Evolutionary conservation across 2,113 vertebrate genomes (phyloP).

Genomic region (Sclerurus mexicanus): DNA sequence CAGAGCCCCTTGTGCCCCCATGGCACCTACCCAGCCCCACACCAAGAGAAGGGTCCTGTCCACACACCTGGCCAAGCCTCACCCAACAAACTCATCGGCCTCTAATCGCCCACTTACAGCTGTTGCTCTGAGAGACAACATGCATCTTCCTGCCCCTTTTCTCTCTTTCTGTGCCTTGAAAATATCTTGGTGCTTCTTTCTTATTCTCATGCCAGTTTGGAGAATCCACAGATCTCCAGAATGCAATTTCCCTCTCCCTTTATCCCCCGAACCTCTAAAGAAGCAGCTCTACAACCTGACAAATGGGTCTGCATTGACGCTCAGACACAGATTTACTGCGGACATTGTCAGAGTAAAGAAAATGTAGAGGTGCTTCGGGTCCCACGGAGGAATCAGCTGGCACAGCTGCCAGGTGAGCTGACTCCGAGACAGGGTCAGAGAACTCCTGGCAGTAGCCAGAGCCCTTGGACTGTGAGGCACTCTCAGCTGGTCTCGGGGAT

Average conservation of each 20-base stretch:
- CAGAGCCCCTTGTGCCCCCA: background rate
- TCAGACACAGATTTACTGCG: background rate
- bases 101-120: background rate
- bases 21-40: background rate
- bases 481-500: background rate
- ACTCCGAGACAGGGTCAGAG: background rate
- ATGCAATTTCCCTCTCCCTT: background rate
- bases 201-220: background rate
- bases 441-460: background rate
- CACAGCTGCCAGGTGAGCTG: background rate
- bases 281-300: background rate
- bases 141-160: background rate
- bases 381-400: background rate
- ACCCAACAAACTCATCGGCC: rapidly evolving
- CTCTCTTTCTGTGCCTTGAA: background rate
- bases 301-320: background rate
- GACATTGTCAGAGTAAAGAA: background rate
- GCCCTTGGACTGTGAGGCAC: background rate
- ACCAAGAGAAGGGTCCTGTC: background rate
- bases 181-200: background rate
- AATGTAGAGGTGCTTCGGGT: background rate
- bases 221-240: background rate
- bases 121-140: background rate
- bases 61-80: background rate
- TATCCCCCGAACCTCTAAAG: background rate